Conservation (phyloP, 2,113 vertebrate species). For the Sturnira hondurensis region DNA sequence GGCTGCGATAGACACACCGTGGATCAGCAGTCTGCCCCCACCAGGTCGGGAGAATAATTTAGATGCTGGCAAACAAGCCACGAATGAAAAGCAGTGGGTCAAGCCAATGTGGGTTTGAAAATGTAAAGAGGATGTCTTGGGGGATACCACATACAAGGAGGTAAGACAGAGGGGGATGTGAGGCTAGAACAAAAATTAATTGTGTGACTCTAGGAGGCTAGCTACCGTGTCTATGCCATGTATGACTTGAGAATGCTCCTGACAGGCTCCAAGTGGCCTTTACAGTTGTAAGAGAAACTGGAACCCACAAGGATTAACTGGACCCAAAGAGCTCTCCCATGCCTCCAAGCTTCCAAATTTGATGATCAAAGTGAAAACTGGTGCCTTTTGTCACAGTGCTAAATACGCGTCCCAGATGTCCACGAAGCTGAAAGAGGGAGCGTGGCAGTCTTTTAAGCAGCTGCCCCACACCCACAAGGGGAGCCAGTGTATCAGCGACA, state of each 20-base stretch:
- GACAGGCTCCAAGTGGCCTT: neutral
- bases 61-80: neutral
- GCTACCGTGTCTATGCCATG: neutral
- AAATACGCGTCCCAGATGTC: neutral
- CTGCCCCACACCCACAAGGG: neutral
- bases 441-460: neutral
- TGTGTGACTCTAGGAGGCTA: neutral
- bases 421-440: neutral
- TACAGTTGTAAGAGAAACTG: neutral
- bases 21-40: no score
- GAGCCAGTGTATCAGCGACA: neutral
- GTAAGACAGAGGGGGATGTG: neutral
- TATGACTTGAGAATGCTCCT: neutral
- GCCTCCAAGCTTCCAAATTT: neutral
- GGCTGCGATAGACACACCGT: rapidly evolving
- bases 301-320: neutral
- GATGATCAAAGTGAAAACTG: no score
- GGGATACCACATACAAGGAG: neutral
- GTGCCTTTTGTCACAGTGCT: neutral
- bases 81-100: neutral
- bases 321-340: neutral
- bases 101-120: neutral
- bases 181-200: neutral
- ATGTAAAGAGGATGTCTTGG: neutral
- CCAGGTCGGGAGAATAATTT: neutral